Base-by-base conservation (phyloP, 2,888 invertebrate species). In the Mythimna lalbum region DNA sequence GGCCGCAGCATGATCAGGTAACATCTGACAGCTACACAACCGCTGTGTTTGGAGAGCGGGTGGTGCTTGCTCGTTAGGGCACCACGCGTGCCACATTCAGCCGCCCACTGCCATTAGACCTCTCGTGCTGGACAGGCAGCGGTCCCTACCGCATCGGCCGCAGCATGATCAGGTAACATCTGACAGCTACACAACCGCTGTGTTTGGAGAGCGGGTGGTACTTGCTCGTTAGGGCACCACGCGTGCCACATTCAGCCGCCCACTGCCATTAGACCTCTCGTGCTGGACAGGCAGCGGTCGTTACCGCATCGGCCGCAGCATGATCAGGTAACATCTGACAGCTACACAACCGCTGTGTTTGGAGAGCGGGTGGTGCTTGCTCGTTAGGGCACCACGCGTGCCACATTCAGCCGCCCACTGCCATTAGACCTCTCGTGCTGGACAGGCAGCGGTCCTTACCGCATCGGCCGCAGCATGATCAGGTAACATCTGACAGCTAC, bases 141-240 rank as follows among this genome's bases (percentile, higher is more conserved):
- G 98, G 71, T 98, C 98, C 1, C 95, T 98, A 69, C 97, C 96
- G 0, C 96, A 97, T 80, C 94, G 96, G 4, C 90, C 93, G 4
- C 90, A 88, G 5, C 84, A 89, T 14, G 94, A 94, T 17, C 94
- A 93, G 90, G 95, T 94, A 53, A n/a, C n/a, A n/a, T n/a, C n/a
- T n/a, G n/a, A n/a, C n/a, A n/a, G 99, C 96, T 99, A 2, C 99
- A 99, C 95, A 99, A 99, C 95, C 98, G 98, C 83, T 99, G 99
- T 94, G 99, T 98, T 80, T 98, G 98, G 60, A 98, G 98, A 87
- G 98, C 99, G 62, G 98, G 98, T 88, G 98, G 98, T 23, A 98
- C 99, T 86, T 99, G 99, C 95, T 97, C 97, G 55, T 95, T 99
- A 84, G 99, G 99, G 0, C 97, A 98, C 59, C 98, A 98, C 92